Evolutionary conservation across 1,140 invertebrate species (phyloP).

Genomic region (Drosophila obscura): DNA sequence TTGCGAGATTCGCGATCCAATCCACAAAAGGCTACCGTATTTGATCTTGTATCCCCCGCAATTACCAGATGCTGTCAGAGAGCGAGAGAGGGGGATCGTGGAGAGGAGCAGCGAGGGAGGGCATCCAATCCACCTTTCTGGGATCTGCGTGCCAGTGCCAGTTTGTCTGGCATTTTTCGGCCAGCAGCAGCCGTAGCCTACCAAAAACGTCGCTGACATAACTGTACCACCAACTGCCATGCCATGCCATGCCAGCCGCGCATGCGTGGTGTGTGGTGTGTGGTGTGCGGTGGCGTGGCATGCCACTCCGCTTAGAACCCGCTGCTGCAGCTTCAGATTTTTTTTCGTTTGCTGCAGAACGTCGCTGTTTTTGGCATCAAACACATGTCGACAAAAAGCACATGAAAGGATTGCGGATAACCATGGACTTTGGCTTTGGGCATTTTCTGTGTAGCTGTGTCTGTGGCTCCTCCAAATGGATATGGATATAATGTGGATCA

Average conservation of each 20-base stretch:
- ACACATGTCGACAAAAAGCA: conserved; percentile 71
- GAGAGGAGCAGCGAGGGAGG: neutral
- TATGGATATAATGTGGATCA: conserved; percentile 11
- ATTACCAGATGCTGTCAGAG: conserved; percentile 23
- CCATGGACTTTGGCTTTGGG: conserved; percentile 1
- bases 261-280: conserved; percentile 55
- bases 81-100: neutral
- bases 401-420: conserved; percentile 67
- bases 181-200: conserved; percentile 40
- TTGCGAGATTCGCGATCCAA: conserved; percentile 58
- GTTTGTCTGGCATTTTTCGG: conserved; percentile 71
- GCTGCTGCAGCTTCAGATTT: conserved; percentile 66
- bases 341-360: conserved; percentile 36
- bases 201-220: conserved; percentile 79
- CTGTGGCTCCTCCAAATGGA: conserved; percentile 14
- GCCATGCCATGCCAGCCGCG: neutral
- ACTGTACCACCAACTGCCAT: conserved; percentile 58
- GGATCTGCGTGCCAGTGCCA: conserved; percentile 67
- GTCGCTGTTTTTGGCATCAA: conserved; percentile 80
- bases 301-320: conserved; percentile 41
- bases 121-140: conserved; percentile 13
- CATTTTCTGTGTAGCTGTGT: neutral
- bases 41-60: conserved; percentile 42
- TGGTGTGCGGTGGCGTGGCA: conserved; percentile 10
- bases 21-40: conserved; percentile 79